Evolutionary conservation across 2,888 invertebrate species (phyloP), one percentile per base, ranked within the genome.

Genomic region (Apamea monoglypha): DNA sequence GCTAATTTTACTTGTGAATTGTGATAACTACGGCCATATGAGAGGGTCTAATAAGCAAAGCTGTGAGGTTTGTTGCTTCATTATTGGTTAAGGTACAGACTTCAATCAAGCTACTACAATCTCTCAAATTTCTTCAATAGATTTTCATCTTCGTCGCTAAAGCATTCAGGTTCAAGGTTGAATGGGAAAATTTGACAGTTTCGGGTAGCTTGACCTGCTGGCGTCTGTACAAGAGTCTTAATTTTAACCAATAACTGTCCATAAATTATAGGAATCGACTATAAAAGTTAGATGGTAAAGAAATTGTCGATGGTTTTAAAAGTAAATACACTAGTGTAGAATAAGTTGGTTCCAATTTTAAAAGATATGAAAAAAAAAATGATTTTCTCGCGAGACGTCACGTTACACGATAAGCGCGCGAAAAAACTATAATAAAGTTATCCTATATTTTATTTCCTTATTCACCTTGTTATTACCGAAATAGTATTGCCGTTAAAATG

Each of bases 271-370:
- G 56, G 3, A 56, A 56, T 56, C 56, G 12, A 25, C 25, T 3
- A 56, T 7, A 53, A 67, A 67, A 50, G 21, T 2, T 7, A 1
- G 2, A 21, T 12, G 1, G 1, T 21, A 63, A 69, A 81, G 32
- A 56, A n/a, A n/a, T 40, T 74, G 32, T 59, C 59, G 10, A 18
- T 56, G n/a, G 12, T 47, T 40, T 80, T 25, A 44, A 74, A 74
- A 72, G 18, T 21, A 29, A 67, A 78, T 40, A 21, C 6, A 40
- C 7, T 29, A 64, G 12, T 40, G 21, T 44, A 8, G 2, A 16
- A 32, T 25, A 12, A 12, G 18, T 56, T 56, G 56, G 56, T 61
- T 78, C 50, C 6, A 69, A 68, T 69, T 69, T 50, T 18, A 44
- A 47, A 47, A 47, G 0, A 14, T 14, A 47, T 47, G 47, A 4